phyloP scores from a whole-genome alignment of 2,888 invertebrate species.

The Pteria penguin region DNA sequence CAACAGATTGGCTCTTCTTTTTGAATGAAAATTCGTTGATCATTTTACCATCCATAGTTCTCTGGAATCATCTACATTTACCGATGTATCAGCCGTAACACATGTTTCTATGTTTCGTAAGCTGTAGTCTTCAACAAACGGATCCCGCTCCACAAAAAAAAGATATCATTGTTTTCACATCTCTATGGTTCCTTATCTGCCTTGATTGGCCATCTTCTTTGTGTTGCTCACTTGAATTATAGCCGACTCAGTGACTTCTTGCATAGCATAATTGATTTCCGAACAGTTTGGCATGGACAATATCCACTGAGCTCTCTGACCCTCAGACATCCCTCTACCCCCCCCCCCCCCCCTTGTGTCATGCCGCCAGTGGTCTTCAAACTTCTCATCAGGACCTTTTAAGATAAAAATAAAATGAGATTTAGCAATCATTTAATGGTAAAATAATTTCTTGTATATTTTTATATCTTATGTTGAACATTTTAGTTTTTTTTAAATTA shows the following conservation, averaged over 20 bases:
- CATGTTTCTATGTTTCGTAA: slow-evolving; percentile 28
- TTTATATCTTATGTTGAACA: too few relatives aligned
- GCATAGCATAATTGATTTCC: slow-evolving; percentile 46
- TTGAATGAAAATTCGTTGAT: background rate
- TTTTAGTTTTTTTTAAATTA: too few relatives aligned
- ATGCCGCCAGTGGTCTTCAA: slow-evolving; percentile 58
- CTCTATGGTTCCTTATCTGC: slow-evolving; percentile 43
- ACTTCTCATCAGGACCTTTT: slow-evolving; percentile 51
- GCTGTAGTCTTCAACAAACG: slow-evolving; percentile 39
- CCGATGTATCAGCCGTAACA: background rate
- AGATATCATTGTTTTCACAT: slow-evolving; percentile 35
- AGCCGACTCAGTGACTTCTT: slow-evolving; percentile 40
- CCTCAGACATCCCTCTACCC: slow-evolving; percentile 54
- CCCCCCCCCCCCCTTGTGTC: too few relatives aligned
- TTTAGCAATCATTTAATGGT: too few relatives aligned
- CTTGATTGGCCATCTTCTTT: slow-evolving; percentile 40
- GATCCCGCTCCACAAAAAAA: slow-evolving; percentile 49
- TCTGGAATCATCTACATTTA: slow-evolving; percentile 13
- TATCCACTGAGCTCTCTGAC: slow-evolving; percentile 51
- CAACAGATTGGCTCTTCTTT: background rate
- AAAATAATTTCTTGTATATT: too few relatives aligned
- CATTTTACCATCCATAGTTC: background rate
- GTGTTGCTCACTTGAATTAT: slow-evolving; percentile 50
- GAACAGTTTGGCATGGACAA: slow-evolving; percentile 52
- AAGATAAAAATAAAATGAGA: background rate